These are phyloP conservation scores for Papilio aristodemus DNA, from an alignment of 1,140 invertebrate genomes.

Conservation along the genomic window DNA sequence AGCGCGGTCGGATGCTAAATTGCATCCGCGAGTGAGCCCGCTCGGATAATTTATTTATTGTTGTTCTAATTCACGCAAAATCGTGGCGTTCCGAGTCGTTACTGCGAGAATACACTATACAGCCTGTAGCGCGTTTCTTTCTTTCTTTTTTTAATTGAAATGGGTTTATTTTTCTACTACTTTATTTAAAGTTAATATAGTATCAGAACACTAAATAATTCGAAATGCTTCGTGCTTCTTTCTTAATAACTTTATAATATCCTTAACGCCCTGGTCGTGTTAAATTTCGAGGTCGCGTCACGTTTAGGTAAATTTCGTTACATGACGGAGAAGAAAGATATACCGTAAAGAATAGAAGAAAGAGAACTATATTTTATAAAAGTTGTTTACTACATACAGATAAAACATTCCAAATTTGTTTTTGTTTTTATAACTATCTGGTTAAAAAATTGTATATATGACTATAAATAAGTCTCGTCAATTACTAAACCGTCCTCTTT, in stretches of 20 bases:
- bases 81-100: conserved; percentile 52
- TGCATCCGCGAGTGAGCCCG: conserved; percentile 38
- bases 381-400: too few species aligned
- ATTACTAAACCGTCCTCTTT: conserved; percentile 4
- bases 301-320: too few species aligned
- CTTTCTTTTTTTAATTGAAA: neutral
- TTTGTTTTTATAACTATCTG: too few species aligned
- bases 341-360: too few species aligned
- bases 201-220: too few species aligned
- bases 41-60: conserved; percentile 56
- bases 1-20: conserved; percentile 38
- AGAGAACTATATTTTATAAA: too few species aligned
- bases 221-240: too few species aligned
- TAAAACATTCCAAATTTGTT: too few species aligned
- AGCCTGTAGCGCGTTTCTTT: neutral
- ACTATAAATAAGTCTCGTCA: conserved; percentile 35
- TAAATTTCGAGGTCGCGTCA: too few species aligned
- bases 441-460: neutral
- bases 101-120: conserved; percentile 31
- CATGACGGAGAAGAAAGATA: too few species aligned
- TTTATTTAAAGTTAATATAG: neutral
- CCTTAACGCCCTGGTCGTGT: too few species aligned
- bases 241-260: too few species aligned
- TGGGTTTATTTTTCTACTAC: neutral
- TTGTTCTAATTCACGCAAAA: conserved; percentile 56